Conservation (phyloP, 2,797 vertebrate species). For the Oreochromis grahami region DNA sequence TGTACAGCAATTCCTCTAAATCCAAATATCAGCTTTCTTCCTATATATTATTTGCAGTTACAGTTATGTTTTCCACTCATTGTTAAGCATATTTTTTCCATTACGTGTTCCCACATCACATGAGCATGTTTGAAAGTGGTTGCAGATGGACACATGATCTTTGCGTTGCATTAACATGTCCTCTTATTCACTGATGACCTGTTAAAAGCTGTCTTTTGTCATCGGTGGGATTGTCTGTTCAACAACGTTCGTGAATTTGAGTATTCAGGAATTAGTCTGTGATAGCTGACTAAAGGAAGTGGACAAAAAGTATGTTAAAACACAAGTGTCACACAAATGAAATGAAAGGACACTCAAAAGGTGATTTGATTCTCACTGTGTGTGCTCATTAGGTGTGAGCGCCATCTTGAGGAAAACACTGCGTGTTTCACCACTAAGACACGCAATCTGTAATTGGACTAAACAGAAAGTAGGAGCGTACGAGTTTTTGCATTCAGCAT, state of each 20-base stretch:
- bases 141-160: too few relatives aligned
- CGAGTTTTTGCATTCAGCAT: background rate
- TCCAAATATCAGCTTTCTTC: background rate
- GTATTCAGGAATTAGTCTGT: background rate
- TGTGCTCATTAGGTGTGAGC: constrained; percentile 6
- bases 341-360: background rate
- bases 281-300: background rate
- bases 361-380: background rate
- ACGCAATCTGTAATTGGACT: background rate
- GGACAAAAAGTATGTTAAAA: background rate
- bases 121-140: background rate
- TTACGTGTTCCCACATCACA: background rate
- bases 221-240: background rate
- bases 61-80: background rate
- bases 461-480: background rate
- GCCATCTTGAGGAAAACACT: constrained; percentile 43
- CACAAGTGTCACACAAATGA: background rate
- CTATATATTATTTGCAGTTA: background rate
- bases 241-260: background rate
- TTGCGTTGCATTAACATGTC: background rate
- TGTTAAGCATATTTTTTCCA: background rate
- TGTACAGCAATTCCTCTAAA: background rate
- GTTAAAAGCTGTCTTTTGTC: background rate
- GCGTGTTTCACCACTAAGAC: background rate
- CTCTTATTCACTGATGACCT: background rate